A percentile compares a stretch with the other conserved stretches of the same genome.
These are phyloP conservation scores for Neotoxoptera formosana DNA, from an alignment of 1,140 invertebrate genomes.

Conservation along the genomic window DNA sequence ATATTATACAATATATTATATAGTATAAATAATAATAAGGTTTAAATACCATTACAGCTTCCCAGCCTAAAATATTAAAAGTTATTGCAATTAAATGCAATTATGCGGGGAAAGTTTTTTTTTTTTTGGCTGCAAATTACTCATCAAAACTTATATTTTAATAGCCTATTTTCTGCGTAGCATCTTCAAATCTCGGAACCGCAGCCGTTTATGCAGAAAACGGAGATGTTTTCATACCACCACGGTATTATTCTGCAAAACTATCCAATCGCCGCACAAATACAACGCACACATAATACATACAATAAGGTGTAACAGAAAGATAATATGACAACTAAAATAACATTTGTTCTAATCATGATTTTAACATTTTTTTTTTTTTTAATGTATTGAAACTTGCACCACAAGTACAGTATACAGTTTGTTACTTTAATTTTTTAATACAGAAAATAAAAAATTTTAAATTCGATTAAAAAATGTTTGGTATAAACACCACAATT, in stretches of 20 bases:
- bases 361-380: too few species aligned
- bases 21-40: neutral
- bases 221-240: neutral
- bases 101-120: conserved; percentile 15
- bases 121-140: neutral
- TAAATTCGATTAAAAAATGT: too few species aligned
- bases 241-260: neutral
- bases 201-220: neutral
- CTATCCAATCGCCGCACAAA: neutral
- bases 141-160: conserved; percentile 37
- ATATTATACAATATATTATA: neutral
- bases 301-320: too few species aligned
- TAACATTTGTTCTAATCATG: too few species aligned
- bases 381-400: too few species aligned
- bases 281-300: neutral
- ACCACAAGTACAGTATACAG: too few species aligned
- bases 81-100: conserved; percentile 22
- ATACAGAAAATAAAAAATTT: too few species aligned
- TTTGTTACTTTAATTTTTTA: too few species aligned
- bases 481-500: too few species aligned
- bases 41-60: neutral
- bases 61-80: neutral
- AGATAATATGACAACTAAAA: too few species aligned
- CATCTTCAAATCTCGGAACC: neutral
- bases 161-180: neutral